Evolutionary conservation across 2,888 invertebrate genomes (phyloP).

Genomic region (Thalpophila matura): DNA sequence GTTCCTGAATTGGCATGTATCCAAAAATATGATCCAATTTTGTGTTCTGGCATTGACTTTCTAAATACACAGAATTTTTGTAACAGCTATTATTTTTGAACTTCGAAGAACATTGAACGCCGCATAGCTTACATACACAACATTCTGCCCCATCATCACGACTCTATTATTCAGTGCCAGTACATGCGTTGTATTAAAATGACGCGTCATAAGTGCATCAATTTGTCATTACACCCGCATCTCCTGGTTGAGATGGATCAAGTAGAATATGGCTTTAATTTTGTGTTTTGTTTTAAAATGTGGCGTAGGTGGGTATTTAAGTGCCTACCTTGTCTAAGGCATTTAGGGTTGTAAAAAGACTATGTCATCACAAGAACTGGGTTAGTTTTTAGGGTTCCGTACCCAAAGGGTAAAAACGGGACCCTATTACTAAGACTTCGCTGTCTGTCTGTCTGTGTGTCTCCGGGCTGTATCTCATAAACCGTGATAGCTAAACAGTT

Average conservation of each 20-base stretch:
- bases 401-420: too few species aligned
- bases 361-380: too few species aligned
- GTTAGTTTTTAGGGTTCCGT: too few species aligned
- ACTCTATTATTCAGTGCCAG: slow-evolving; percentile 85
- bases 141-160: slow-evolving; percentile 77
- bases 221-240: slow-evolving; percentile 87
- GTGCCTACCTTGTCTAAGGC: neutral
- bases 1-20: too few species aligned
- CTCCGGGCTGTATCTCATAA: too few species aligned
- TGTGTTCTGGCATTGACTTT: too few species aligned
- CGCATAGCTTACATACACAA: slow-evolving; percentile 52
- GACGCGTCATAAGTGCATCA: slow-evolving; percentile 76
- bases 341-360: neutral
- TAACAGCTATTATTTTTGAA: slow-evolving; percentile 4
- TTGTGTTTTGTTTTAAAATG: slow-evolving; percentile 35
- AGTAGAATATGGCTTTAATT: slow-evolving; percentile 40
- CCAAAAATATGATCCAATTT: too few species aligned
- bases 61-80: neutral
- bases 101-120: slow-evolving; percentile 28
- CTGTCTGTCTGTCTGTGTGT: too few species aligned
- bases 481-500: too few species aligned
- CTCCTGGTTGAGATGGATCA: slow-evolving; percentile 64
- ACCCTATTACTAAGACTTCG: too few species aligned
- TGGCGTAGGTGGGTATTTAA: neutral
- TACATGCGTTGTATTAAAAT: slow-evolving; percentile 71